These are phyloP conservation scores for Anhinga rufa DNA, from an alignment of 2,113 vertebrate genomes.

Conservation along the genomic window DNA sequence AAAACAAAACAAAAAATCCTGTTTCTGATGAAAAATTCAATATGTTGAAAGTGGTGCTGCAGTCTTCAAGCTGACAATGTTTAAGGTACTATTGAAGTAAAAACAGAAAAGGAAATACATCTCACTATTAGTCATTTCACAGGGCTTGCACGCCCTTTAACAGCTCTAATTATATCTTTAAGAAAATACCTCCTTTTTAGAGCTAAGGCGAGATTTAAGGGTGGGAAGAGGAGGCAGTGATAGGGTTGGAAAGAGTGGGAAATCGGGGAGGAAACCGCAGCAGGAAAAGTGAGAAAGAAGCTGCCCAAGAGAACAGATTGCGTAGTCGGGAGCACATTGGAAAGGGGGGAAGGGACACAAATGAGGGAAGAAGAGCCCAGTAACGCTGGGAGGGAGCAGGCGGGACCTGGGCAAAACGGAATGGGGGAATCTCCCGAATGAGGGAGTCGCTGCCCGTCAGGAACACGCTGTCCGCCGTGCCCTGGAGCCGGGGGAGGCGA, in stretches of 20 bases:
- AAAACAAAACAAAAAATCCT: neutral
- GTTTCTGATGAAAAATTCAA: neutral
- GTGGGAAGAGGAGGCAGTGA: neutral
- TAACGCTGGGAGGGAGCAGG: fast-evolving
- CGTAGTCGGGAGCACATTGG: fast-evolving
- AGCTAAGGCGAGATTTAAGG: neutral
- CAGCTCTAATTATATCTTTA: neutral
- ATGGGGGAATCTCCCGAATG: fast-evolving
- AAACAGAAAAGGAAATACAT: neutral
- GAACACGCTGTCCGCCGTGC: fast-evolving
- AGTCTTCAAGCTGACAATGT: neutral
- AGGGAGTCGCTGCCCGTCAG: too few species aligned
- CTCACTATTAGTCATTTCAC: neutral
- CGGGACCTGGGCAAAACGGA: fast-evolving
- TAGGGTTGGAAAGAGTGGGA: neutral
- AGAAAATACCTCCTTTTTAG: neutral
- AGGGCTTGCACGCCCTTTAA: neutral
- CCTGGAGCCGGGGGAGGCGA: fast-evolving
- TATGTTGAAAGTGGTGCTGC: neutral
- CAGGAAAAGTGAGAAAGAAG: neutral
- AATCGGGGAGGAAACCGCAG: neutral
- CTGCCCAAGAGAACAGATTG: neutral
- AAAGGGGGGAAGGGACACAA: too few species aligned
- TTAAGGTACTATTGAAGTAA: neutral
- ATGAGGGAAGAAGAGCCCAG: fast-evolving